Percentiles rank a stretch among this genome's conserved stretches.
These are phyloP conservation scores for Bactericera cockerelli DNA, from an alignment of 1,140 invertebrate species.

Conservation along the genomic window DNA sequence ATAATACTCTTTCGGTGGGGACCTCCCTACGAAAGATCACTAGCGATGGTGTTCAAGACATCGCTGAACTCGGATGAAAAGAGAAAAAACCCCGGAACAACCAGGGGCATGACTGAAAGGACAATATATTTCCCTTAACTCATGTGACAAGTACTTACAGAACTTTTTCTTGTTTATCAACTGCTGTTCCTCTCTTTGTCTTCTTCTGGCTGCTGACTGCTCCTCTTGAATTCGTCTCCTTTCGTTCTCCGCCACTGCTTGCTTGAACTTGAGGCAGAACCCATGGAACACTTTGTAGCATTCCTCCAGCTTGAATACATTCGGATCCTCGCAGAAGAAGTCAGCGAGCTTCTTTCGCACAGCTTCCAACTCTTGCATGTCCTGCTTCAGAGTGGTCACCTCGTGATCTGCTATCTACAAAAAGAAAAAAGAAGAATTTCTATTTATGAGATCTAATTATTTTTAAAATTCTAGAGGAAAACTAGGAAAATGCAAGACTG, in stretches of 20 bases:
- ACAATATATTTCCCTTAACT: too few relatives aligned
- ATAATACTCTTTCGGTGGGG: too few relatives aligned
- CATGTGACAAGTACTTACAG: too few relatives aligned
- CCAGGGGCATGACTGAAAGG: too few relatives aligned
- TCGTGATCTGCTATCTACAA: conserved; percentile 66
- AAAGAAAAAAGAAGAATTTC: conserved; percentile 18
- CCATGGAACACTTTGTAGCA: conserved; percentile 79
- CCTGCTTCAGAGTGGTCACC: conserved; percentile 55
- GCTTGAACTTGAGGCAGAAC: conserved; percentile 72
- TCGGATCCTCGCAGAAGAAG: conserved; percentile 88
- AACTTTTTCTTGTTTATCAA: conserved; percentile 40
- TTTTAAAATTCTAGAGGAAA: background rate
- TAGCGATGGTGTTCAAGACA: too few relatives aligned
- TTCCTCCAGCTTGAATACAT: conserved; percentile 85
- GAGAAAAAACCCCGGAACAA: too few relatives aligned
- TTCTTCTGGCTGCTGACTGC: conserved; percentile 56
- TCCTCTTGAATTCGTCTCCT: conserved; percentile 61
- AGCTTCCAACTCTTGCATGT: conserved; percentile 65
- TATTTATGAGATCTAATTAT: too few relatives aligned
- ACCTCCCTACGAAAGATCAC: too few relatives aligned
- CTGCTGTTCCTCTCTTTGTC: conserved; percentile 59
- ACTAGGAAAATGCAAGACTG: too few relatives aligned
- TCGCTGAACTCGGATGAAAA: too few relatives aligned
- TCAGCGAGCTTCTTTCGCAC: conserved; percentile 65
- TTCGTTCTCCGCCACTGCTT: conserved; percentile 69